Evolutionary conservation across 2,797 vertebrate species (phyloP).

Genomic region (Picus viridis): DNA sequence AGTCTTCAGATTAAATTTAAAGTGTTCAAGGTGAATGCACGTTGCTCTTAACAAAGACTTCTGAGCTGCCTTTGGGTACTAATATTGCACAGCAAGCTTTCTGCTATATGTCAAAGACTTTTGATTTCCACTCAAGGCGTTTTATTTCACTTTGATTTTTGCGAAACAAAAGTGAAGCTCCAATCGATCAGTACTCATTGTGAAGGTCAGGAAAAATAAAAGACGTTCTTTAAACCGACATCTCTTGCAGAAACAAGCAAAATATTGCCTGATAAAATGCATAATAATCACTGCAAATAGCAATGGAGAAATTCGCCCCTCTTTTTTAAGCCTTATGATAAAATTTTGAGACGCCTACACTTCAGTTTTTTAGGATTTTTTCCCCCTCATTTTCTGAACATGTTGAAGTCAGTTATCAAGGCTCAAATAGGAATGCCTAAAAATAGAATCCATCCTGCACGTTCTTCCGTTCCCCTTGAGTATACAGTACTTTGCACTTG

Average conservation of each 20-base stretch:
- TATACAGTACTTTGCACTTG: neutral
- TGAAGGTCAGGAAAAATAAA: slow-evolving; percentile 88
- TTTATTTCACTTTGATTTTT: slow-evolving; percentile 96
- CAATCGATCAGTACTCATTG: slow-evolving; percentile 89
- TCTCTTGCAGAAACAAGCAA: slow-evolving; percentile 66
- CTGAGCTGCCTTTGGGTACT: slow-evolving; percentile 79
- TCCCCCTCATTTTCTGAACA: neutral
- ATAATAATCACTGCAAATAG: slow-evolving; percentile 46
- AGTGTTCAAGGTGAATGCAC: slow-evolving; percentile 75
- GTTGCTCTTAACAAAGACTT: slow-evolving; percentile 77
- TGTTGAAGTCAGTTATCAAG: neutral
- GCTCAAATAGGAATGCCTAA: neutral
- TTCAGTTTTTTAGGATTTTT: slow-evolving; percentile 7
- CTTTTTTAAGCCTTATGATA: neutral
- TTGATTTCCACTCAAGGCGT: slow-evolving; percentile 97
- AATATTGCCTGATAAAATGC: slow-evolving; percentile 69
- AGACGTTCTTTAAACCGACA: slow-evolving; percentile 74
- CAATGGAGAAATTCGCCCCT: neutral
- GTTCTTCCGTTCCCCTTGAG: neutral
- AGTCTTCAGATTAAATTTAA: slow-evolving; percentile 73
- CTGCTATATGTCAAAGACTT: slow-evolving; percentile 86
- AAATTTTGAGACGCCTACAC: slow-evolving; percentile 23
- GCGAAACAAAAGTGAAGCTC: slow-evolving; percentile 87
- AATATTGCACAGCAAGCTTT: slow-evolving; percentile 83
- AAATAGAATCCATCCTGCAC: slow-evolving; percentile 14